Evolutionary conservation across 2,888 invertebrate species (phyloP).

Genomic region (Cremastinae sp.): DNA sequence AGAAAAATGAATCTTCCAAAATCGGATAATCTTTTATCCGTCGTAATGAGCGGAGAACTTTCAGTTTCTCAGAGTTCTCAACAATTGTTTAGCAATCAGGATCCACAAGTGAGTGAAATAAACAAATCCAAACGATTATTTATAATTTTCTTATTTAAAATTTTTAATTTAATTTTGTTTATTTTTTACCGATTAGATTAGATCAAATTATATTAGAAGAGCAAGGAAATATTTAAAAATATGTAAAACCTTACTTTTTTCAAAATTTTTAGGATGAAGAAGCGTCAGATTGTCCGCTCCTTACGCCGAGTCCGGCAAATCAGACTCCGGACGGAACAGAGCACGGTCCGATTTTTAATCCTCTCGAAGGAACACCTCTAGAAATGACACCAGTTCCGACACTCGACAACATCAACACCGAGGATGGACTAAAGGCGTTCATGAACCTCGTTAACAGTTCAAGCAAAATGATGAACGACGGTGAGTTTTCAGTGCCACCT

Average conservation of each 20-base stretch:
- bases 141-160: too few relatives aligned
- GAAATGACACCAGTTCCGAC: conserved; percentile 71
- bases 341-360: conserved; percentile 69
- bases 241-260: too few relatives aligned
- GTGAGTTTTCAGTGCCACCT: too few relatives aligned
- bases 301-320: conserved; percentile 84
- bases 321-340: conserved; percentile 75
- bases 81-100: conserved; percentile 71
- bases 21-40: conserved; percentile 71
- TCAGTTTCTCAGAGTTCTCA: conserved; percentile 70
- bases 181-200: not conserved
- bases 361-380: conserved; percentile 70
- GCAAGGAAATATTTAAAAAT: not conserved
- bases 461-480: conserved; percentile 74
- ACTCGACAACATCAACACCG: conserved; percentile 74
- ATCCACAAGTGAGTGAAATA: conserved; percentile 72
- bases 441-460: conserved; percentile 77
- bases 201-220: not conserved
- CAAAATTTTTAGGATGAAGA: conserved; percentile 81
- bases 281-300: conserved; percentile 85
- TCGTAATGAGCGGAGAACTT: conserved; percentile 70
- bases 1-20: conserved; percentile 73
- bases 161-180: too few relatives aligned
- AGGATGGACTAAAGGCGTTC: conserved; percentile 76
- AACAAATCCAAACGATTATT: too few relatives aligned